These are phyloP conservation scores for Eilema sororculum DNA, from an alignment of 2,888 invertebrate genomes.

Conservation along the genomic window DNA sequence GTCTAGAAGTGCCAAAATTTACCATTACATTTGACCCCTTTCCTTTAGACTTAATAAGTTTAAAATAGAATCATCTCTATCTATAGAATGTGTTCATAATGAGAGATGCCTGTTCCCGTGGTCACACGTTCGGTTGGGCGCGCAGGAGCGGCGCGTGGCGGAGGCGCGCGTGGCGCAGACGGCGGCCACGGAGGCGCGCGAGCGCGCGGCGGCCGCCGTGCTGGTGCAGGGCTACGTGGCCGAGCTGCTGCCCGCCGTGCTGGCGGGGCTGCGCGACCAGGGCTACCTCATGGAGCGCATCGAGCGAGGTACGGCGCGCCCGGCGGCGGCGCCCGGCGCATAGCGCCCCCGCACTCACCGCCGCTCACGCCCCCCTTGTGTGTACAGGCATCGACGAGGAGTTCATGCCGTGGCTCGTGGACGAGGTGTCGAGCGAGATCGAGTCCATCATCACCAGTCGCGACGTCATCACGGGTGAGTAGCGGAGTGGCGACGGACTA, in stretches of 20 bases:
- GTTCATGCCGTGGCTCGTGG: slow-evolving; percentile 95
- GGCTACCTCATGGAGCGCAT: slow-evolving; percentile 89
- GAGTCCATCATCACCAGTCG: slow-evolving; percentile 93
- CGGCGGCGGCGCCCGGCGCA: background rate
- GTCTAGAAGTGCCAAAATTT: no score
- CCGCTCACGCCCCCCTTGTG: background rate
- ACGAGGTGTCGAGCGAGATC: slow-evolving; percentile 93
- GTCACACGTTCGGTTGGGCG: no score
- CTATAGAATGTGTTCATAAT: no score
- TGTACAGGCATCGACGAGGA: slow-evolving; percentile 90
- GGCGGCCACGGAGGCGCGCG: slow-evolving; percentile 91
- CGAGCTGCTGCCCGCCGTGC: slow-evolving; percentile 93
- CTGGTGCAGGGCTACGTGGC: slow-evolving; percentile 95
- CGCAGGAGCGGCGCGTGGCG: slow-evolving; percentile 89
- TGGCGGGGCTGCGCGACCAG: slow-evolving; percentile 92
- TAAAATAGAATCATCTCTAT: background rate
- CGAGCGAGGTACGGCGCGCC: slow-evolving; percentile 84
- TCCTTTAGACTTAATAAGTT: no score
- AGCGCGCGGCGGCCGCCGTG: slow-evolving; percentile 93
- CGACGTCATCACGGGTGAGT: slow-evolving; percentile 91
- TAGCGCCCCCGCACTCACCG: no score
- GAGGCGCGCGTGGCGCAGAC: slow-evolving; percentile 89
- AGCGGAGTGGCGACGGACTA: no score
- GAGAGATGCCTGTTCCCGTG: no score
- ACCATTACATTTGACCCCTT: no score